phyloP scores from a whole-genome alignment of 2,888 invertebrate genomes.

The Synanthedon formicaeformis region DNA sequence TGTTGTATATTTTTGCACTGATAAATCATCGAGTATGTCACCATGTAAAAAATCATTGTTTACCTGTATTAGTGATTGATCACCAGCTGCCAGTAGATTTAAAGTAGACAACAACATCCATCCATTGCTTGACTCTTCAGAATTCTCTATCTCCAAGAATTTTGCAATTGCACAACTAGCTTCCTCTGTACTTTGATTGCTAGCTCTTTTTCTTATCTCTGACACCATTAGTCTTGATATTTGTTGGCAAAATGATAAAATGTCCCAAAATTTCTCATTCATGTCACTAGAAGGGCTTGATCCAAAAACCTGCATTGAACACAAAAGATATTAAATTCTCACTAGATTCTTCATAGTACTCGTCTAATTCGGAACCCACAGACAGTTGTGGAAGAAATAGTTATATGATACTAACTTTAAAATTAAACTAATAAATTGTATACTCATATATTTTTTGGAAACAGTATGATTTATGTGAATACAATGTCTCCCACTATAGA shows the following conservation, averaged over 20 bases:
- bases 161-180: conserved; percentile 97
- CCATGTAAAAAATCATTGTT: neutral
- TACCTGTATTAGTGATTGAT: conserved; percentile 89
- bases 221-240: conserved; percentile 96
- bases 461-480: too few species aligned
- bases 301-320: conserved; percentile 83
- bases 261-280: conserved; percentile 97
- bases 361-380: too few species aligned
- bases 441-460: too few species aligned
- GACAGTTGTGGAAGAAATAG: too few species aligned
- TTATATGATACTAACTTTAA: too few species aligned
- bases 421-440: too few species aligned
- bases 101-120: conserved; percentile 95
- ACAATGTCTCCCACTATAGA: too few species aligned
- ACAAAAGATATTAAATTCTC: too few species aligned
- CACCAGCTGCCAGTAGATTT: conserved; percentile 92
- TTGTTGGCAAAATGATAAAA: conserved; percentile 93
- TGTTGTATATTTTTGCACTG: too few species aligned
- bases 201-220: conserved; percentile 93
- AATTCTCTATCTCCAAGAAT: conserved; percentile 95
- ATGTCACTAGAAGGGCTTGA: conserved; percentile 94
- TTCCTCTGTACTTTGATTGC: conserved; percentile 95
- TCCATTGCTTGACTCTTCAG: conserved; percentile 94
- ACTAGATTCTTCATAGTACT: too few species aligned
- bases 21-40: too few species aligned